Evolutionary conservation across 1,140 invertebrate genomes (phyloP).

Genomic region (Trichonephila clavipes): DNA sequence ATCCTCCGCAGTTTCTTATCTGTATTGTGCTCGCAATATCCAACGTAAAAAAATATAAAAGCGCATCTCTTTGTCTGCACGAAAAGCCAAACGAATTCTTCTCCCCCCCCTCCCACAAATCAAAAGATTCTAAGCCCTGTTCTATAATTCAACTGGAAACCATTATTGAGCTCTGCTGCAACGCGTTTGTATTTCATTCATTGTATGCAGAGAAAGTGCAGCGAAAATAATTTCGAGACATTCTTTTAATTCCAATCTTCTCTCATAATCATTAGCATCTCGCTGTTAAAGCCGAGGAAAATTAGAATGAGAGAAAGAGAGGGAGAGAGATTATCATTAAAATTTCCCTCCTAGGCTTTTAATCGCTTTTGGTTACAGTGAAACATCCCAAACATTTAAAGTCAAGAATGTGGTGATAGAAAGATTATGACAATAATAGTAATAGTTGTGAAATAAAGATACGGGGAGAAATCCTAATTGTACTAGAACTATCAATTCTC

Average conservation of each 20-base stretch:
- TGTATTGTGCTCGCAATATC: neutral
- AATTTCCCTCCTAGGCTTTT: constrained; percentile 49
- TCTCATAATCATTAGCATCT: constrained; percentile 71
- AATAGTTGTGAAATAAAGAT: constrained; percentile 40
- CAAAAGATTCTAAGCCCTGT: constrained; percentile 22
- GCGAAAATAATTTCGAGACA: constrained; percentile 47
- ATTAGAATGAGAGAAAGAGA: constrained; percentile 65
- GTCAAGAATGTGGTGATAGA: constrained; percentile 58
- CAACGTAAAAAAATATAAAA: neutral
- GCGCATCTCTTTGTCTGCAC: neutral
- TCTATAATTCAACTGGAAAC: constrained; percentile 37
- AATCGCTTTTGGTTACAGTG: constrained; percentile 60
- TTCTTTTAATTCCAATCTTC: constrained; percentile 66
- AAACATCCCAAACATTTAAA: constrained; percentile 70
- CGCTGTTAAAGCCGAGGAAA: constrained; percentile 47
- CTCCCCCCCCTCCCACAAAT: neutral
- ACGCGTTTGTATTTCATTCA: constrained; percentile 37
- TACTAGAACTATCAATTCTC: constrained; percentile 28
- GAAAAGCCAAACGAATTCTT: constrained; percentile 8
- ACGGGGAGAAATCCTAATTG: constrained; percentile 50
- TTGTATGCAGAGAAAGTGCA: neutral
- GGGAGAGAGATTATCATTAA: constrained; percentile 68
- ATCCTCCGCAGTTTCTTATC: neutral
- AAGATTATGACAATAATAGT: constrained; percentile 58
- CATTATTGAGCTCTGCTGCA: constrained; percentile 38